Evolutionary conservation across 2,888 invertebrate genomes (phyloP).

Genomic region (Trypoxylon attenuatum): DNA sequence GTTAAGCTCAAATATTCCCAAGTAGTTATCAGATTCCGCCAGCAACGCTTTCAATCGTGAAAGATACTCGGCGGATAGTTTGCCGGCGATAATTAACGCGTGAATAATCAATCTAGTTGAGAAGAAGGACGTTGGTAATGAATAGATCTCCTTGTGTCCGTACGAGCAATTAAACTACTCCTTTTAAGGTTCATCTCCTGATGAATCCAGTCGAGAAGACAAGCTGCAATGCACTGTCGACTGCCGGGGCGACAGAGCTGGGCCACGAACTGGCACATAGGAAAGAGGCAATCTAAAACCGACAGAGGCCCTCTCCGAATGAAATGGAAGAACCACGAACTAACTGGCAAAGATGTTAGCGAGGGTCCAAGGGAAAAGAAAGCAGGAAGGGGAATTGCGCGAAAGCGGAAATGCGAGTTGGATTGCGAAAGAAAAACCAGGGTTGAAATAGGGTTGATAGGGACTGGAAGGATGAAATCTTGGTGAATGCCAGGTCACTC

Average conservation of each 20-base stretch:
- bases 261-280: background rate
- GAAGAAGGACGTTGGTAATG: conserved; percentile 28
- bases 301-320: too few relatives aligned
- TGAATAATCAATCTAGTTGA: conserved; percentile 12
- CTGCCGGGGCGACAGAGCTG: background rate
- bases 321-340: background rate
- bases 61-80: background rate
- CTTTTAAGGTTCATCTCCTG: conserved; percentile 31
- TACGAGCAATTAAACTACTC: conserved; percentile 39
- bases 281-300: background rate
- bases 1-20: background rate
- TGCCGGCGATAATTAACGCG: conserved; percentile 30
- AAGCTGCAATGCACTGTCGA: background rate
- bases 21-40: background rate
- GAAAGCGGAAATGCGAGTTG: background rate
- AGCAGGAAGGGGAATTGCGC: conserved; percentile 3
- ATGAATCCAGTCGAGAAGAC: conserved; percentile 1
- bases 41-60: background rate
- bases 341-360: too few relatives aligned
- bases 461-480: conserved; percentile 46
- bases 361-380: too few relatives aligned
- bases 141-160: conserved; percentile 12
- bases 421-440: background rate
- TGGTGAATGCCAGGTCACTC: conserved; percentile 66
- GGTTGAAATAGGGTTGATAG: conserved; percentile 1